Evolutionary conservation across 2,797 vertebrate species (phyloP), one percentile per base, ranked within the genome.

Genomic region (Vireo griseus): DNA sequence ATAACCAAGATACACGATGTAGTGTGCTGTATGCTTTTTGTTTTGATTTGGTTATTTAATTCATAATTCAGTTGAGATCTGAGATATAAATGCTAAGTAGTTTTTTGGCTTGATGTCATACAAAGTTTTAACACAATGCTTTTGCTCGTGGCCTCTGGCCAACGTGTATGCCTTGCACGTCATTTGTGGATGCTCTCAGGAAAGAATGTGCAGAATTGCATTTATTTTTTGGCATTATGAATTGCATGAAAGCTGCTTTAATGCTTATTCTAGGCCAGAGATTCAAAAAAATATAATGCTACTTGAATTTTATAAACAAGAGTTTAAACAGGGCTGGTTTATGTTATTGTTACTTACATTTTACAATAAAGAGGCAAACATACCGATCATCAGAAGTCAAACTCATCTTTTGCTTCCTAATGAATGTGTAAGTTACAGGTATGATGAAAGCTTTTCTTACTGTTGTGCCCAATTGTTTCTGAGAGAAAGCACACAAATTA

Each of bases 121-220:
- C 55, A 77, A 72, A 93, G 78, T 94, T 96, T 96, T 94, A 91
- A 93, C 85, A 97, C 93, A 97, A 96, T 96, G 90, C 82, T 97
- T 97, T 93, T 93, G 61, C 93, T 96, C 33, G 37, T 93, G 96
- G 92, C 71, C 90, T 95, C 82, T 11, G 11, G 95, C 95, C 92
- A 97, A 37, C 35, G 52, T 91, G 94, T 97, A 94, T 96, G 94
- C 54, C 81, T 97, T 86, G 67, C 67, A 96, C 54, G 76, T 97
- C 94, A 92, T 95, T 97, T 96, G 94, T 95, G 95, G 97, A 97
- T 97, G 84, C 86, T 98, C 96, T 96, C 93, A 95, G 91, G 94
- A 96, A 98, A 97, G 97, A 97, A 97, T 97, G 96, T 97, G 96
- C 97, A 97, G 88, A 96, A 95, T 94, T 97, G 95, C 96, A 95